phyloP scores from a whole-genome alignment of 1,140 invertebrate species.

The Antheraea pernyi region DNA sequence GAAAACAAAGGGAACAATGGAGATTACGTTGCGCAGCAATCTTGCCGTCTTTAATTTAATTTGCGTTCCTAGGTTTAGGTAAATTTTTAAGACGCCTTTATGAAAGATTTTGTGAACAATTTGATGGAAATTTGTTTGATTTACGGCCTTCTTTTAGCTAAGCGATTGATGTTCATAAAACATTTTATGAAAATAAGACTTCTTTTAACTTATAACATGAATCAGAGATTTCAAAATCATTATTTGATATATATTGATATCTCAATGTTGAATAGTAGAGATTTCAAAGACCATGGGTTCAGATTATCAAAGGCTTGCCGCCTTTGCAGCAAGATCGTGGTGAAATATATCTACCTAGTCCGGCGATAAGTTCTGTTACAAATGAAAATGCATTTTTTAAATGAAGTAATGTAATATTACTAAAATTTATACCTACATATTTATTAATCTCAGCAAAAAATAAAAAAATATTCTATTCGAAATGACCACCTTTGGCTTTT shows the following conservation, averaged over 20 bases:
- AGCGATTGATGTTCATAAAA: neutral
- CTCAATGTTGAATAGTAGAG: no score
- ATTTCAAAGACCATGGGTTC: no score
- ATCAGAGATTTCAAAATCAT: neutral
- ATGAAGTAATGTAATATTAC: no score
- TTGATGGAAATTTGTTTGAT: neutral
- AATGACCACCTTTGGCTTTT: no score
- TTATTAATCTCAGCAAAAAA: no score
- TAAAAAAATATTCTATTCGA: no score
- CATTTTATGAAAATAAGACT: neutral
- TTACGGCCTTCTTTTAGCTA: neutral
- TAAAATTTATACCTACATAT: no score
- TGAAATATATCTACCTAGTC: no score
- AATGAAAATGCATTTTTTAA: no score
- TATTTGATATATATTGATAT: neutral
- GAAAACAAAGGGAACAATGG: constrained; percentile 4
- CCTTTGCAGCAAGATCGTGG: no score
- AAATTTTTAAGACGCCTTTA: neutral
- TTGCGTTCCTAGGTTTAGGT: neutral
- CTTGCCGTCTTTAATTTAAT: neutral
- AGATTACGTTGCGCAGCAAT: neutral
- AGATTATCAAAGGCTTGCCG: no score
- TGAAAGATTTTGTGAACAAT: neutral
- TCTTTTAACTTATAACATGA: neutral
- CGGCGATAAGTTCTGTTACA: no score